Evolutionary conservation across 2,797 vertebrate genomes (phyloP), one percentile per base, ranked within the genome.

Genomic region (Muraenolepis orangiensis): DNA sequence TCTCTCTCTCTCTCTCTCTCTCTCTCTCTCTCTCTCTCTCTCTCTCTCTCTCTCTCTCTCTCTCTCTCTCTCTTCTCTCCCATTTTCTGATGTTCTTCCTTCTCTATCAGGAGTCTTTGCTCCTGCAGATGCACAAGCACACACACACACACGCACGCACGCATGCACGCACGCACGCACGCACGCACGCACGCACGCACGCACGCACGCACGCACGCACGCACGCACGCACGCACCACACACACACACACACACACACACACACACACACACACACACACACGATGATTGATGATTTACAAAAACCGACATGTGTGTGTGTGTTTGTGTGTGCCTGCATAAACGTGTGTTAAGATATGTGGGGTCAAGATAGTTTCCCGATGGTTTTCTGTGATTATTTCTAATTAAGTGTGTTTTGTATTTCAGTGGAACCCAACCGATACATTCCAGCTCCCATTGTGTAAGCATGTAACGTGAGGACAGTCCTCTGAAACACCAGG

Each of bases 1-100:
- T 7, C 46, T 57, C 46, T 57, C 46, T n/a, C 46, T 57, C 8
- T 75, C 26, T 40, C 57, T 18, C 66, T 26, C 18, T n/a, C n/a
- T 67, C 74, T 28, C 40, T 83, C 81, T 46, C 11, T 74, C 74
- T 79, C 78, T 85, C 88, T 90, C 89, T 92, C 88, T 46, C 91
- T 85, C 85, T 84, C 75, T 82, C 77, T 82, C 77, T 51, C 51
- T 77, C 71, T 77, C 20, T 69, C 61, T 28, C 32, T 31, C 66
- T 61, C 66, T 29, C n/a, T 72, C 29, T 46, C 61, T 31, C 32
- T 30, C 31, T 69, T 34, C 57, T 46, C 40, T 61, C 57, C 57
- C 57, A 4, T 26, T 64, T 64, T 64, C 57, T 64, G 57, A 64
- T 75, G 32, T 42, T 75, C 28, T n/a, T 68, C 36, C 29, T 13